phyloP scores from a whole-genome alignment of 2,113 vertebrate genomes.

The Empidonax traillii region DNA sequence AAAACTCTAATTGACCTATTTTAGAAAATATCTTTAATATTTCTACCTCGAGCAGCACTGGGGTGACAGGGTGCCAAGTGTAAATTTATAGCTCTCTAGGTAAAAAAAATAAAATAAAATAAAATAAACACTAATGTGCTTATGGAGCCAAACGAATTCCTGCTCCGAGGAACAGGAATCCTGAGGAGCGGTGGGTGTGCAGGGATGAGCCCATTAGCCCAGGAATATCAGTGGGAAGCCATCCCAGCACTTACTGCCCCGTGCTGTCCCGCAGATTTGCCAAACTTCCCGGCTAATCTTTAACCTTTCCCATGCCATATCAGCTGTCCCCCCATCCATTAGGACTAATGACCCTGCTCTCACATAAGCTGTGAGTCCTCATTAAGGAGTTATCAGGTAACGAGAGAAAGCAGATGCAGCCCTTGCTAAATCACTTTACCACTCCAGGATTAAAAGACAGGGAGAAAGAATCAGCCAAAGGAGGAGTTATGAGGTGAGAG shows the following conservation, averaged over 20 bases:
- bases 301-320: slow-evolving; percentile 78
- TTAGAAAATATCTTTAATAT: not conserved
- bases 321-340: slow-evolving; percentile 76
- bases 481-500: slow-evolving; percentile 62
- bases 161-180: not conserved
- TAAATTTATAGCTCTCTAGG: not conserved
- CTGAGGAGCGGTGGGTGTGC: not conserved
- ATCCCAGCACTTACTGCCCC: slow-evolving; percentile 26
- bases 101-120: no score
- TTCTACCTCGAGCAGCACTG: not conserved
- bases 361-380: slow-evolving; percentile 85
- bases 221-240: slow-evolving; percentile 53
- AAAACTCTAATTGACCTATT: not conserved
- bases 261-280: slow-evolving; percentile 28
- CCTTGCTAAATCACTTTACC: slow-evolving; percentile 83
- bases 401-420: slow-evolving; percentile 81
- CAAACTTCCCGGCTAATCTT: slow-evolving; percentile 63
- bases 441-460: slow-evolving; percentile 71
- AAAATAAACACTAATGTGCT: not conserved
- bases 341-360: slow-evolving; percentile 84
- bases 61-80: not conserved
- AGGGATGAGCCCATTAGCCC: slow-evolving; percentile 44
- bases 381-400: slow-evolving; percentile 83
- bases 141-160: not conserved
- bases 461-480: slow-evolving; percentile 60